Evolutionary conservation across 2,888 invertebrate species (phyloP).

Genomic region (Clivina fossor): DNA sequence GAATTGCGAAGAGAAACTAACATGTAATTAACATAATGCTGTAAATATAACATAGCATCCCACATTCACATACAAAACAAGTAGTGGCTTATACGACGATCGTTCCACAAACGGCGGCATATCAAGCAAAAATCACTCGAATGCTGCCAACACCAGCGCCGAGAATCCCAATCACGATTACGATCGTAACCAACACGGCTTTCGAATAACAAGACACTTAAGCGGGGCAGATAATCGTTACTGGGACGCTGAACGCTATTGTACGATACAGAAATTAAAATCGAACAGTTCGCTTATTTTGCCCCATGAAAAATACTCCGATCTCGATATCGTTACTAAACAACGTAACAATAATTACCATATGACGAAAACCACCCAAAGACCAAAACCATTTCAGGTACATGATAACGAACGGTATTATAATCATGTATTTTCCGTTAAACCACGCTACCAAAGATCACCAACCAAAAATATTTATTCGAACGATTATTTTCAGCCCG

Average conservation of each 20-base stretch:
- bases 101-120: conserved; percentile 30
- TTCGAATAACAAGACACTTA: conserved; percentile 35
- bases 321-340: conserved; percentile 43
- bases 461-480: conserved; percentile 41
- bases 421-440: conserved; percentile 61
- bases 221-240: conserved; percentile 35
- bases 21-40: conserved; percentile 52
- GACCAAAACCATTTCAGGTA: conserved; percentile 62
- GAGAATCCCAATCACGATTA: conserved; percentile 47
- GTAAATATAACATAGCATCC: conserved; percentile 51
- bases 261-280: conserved; percentile 47
- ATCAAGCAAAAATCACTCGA: conserved; percentile 20
- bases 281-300: conserved; percentile 45
- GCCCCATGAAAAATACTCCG: conserved; percentile 46
- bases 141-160: conserved; percentile 46
- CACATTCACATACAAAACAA: conserved; percentile 54
- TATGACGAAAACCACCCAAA: conserved; percentile 50
- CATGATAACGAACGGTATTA: conserved; percentile 63
- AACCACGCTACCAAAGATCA: conserved; percentile 41
- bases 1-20: conserved; percentile 33
- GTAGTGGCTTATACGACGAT: conserved; percentile 50
- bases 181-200: conserved; percentile 45
- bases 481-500: conserved; percentile 50
- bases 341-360: conserved; percentile 38
- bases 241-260: conserved; percentile 45